Conservation (phyloP, 2,888 invertebrate genomes). For the Sepioteuthis lessoniana region DNA sequence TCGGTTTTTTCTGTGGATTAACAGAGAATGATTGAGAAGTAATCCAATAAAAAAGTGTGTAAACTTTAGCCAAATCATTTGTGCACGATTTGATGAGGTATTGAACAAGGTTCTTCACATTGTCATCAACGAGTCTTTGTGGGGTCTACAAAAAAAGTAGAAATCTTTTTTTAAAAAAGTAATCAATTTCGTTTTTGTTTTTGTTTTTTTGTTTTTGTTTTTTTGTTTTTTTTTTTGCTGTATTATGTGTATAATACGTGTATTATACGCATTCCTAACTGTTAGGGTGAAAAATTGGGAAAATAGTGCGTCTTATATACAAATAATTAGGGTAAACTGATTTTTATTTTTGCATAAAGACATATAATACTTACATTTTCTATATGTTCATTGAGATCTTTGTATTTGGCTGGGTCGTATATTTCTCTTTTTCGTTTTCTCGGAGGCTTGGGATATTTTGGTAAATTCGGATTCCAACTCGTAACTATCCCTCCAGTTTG, state of each 20-base stretch:
- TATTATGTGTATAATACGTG: too few relatives aligned
- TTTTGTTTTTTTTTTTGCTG: too few relatives aligned
- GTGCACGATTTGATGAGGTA: background rate
- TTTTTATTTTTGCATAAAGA: background rate
- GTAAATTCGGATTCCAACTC: background rate
- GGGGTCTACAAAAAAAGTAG: background rate
- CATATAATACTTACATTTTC: background rate
- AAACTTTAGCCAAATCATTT: background rate
- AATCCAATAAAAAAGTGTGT: background rate
- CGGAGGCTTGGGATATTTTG: background rate
- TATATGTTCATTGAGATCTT: background rate
- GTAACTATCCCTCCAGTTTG: background rate
- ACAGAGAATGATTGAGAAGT: background rate
- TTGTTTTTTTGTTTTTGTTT: too few relatives aligned
- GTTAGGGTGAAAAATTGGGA: too few relatives aligned
- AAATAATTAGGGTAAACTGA: too few relatives aligned
- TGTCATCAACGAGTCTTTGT: background rate
- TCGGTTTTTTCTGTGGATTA: slow-evolving; percentile 61
- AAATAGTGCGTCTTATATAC: too few relatives aligned
- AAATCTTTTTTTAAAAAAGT: background rate
- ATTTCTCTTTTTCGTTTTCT: background rate
- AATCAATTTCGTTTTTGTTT: too few relatives aligned
- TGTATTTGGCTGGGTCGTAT: background rate
- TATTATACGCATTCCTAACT: too few relatives aligned
- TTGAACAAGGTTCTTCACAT: background rate